phyloP scores from a whole-genome alignment of 2,888 invertebrate genomes.

The Phlogophora meticulosa region DNA sequence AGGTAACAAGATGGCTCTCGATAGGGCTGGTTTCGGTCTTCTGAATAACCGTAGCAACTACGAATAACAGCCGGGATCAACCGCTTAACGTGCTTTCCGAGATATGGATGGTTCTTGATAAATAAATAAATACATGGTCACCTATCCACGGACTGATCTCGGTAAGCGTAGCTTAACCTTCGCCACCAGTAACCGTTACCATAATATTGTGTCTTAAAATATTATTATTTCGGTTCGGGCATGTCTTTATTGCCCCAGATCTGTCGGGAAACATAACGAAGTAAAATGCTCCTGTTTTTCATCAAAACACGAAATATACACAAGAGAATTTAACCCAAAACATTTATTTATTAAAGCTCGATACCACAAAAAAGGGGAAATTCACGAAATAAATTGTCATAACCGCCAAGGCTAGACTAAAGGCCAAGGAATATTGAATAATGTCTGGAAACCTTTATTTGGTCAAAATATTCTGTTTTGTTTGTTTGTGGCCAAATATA shows the following conservation, averaged over 20 bases:
- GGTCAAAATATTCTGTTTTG: conserved; percentile 45
- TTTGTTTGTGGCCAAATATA: conserved; percentile 48
- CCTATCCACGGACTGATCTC: no score
- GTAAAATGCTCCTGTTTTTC: neutral
- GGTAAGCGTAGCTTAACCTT: no score
- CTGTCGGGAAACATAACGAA: neutral
- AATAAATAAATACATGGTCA: no score
- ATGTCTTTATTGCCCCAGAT: neutral
- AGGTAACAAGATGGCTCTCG: no score
- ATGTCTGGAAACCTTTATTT: conserved; percentile 41
- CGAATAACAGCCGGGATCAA: no score
- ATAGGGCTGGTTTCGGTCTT: no score
- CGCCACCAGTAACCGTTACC: no score
- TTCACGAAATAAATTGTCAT: conserved; percentile 6
- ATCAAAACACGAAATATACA: neutral
- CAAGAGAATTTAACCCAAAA: conserved; percentile 18
- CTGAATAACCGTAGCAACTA: no score
- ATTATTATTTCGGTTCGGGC: neutral
- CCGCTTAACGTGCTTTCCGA: no score
- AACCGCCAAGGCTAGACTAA: conserved; percentile 18
- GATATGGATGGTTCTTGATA: no score
- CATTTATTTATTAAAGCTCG: conserved; percentile 7
- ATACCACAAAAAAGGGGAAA: conserved; percentile 17
- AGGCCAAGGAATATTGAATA: conserved; percentile 36
- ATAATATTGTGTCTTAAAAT: neutral